Percentiles rank a stretch among this genome's conserved stretches.
Conservation (phyloP, 2,797 vertebrate genomes). For the Alauda arvensis region DNA sequence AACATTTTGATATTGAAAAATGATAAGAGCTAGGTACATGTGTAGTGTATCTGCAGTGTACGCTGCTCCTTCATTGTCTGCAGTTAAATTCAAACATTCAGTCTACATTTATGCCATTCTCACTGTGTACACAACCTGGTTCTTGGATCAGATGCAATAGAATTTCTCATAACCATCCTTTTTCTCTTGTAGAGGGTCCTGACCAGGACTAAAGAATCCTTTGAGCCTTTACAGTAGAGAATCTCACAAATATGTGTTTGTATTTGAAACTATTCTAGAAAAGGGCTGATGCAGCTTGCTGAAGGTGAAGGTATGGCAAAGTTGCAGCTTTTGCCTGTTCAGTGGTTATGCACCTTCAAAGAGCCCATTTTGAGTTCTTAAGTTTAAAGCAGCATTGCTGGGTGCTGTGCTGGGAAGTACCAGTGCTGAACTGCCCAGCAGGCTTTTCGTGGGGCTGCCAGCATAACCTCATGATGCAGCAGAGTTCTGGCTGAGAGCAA, state of each 20-base stretch:
- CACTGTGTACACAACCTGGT: background rate
- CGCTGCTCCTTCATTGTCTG: background rate
- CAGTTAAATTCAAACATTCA: background rate
- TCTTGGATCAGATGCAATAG: background rate
- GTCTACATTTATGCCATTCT: background rate
- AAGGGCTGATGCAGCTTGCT: background rate
- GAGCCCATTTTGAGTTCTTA: background rate
- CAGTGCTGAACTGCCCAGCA: background rate
- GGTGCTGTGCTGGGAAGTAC: background rate
- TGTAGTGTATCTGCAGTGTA: background rate
- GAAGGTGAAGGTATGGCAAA: background rate
- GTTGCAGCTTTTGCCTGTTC: background rate
- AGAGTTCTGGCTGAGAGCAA: background rate
- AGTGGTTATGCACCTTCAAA: background rate
- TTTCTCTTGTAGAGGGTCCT: background rate
- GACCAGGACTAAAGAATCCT: background rate
- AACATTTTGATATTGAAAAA: background rate
- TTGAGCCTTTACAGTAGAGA: background rate
- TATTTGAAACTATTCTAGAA: background rate
- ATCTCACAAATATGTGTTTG: background rate
- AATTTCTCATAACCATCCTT: background rate
- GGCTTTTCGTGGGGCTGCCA: accelerated
- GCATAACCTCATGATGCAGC: background rate
- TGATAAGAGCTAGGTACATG: background rate
- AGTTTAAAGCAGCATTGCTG: background rate